Percentiles rank a stretch among this genome's conserved stretches.
phyloP scores from a whole-genome alignment of 2,797 vertebrate species.

The Sebastes iracundus region DNA sequence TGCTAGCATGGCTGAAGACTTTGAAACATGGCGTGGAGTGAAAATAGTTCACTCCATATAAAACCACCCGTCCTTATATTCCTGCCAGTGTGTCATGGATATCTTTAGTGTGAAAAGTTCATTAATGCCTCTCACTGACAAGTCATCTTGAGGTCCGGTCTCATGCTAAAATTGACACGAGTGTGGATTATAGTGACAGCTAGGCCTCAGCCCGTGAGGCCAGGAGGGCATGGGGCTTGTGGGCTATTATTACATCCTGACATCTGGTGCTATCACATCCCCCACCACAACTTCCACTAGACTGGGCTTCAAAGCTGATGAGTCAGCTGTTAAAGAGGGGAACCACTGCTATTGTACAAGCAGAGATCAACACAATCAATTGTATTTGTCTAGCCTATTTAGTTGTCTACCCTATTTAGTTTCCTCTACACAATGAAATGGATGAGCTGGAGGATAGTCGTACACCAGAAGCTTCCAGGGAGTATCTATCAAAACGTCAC shows the following conservation, averaged over 20 bases:
- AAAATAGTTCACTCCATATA: not conserved
- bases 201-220: conserved; percentile 59
- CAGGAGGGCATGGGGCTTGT: conserved; percentile 56
- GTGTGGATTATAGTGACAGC: conserved; percentile 64
- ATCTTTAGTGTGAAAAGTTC: conserved; percentile 32
- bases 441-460: not conserved
- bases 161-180: conserved; percentile 63
- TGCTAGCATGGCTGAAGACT: not conserved
- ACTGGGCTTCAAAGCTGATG: conserved; percentile 64
- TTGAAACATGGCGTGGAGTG: not conserved
- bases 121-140: conserved; percentile 17
- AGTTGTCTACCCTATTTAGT: not conserved
- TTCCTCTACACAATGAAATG: not conserved
- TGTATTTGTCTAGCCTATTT: not conserved
- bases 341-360: conserved; percentile 31
- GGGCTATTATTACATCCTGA: conserved; percentile 75
- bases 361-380: not conserved
- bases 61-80: not conserved
- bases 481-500: not conserved
- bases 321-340: conserved; percentile 70
- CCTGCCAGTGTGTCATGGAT: not conserved
- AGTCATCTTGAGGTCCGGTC: conserved; percentile 38
- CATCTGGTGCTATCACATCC: conserved; percentile 61
- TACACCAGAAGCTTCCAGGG: not conserved
- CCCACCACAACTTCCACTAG: conserved; percentile 32